Evolutionary conservation across 2,888 invertebrate species (phyloP).

Genomic region (Beris morrisii): DNA sequence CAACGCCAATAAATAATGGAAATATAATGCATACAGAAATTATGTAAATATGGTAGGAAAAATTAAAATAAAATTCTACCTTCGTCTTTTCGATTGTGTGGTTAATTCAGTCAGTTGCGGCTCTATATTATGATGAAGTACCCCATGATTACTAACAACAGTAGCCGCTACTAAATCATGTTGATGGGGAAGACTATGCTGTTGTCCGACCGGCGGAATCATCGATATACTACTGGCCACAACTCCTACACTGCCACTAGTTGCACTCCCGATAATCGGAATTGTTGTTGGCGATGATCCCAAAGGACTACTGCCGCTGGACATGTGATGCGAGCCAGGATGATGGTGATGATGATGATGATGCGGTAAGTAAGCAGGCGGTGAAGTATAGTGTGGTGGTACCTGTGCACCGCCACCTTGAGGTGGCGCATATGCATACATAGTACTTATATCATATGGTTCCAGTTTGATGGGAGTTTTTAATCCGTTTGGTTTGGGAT

Average conservation of each 20-base stretch:
- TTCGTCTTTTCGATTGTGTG: slow-evolving; percentile 42
- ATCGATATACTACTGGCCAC: slow-evolving; percentile 34
- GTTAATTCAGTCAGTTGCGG: slow-evolving; percentile 42
- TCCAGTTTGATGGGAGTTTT: slow-evolving; percentile 40
- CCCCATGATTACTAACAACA: neutral
- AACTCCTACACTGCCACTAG: neutral
- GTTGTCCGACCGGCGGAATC: slow-evolving; percentile 40
- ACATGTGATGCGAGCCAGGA: slow-evolving; percentile 36
- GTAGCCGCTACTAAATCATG: slow-evolving; percentile 34
- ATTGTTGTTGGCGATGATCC: slow-evolving; percentile 32
- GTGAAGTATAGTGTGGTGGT: slow-evolving; percentile 40
- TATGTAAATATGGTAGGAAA: neutral
- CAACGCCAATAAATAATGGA: no score
- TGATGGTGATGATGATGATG: slow-evolving; percentile 33
- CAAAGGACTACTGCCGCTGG: slow-evolving; percentile 37
- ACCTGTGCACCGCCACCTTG: slow-evolving; percentile 41
- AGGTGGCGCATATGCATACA: slow-evolving; percentile 44
- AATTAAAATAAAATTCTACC: slow-evolving; percentile 36
- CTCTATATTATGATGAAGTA: slow-evolving; percentile 39
- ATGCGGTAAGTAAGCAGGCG: slow-evolving; percentile 40
- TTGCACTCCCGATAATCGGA: neutral
- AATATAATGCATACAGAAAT: neutral
- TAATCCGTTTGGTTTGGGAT: no score
- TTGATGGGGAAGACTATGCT: slow-evolving; percentile 35
- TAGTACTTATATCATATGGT: slow-evolving; percentile 43